phyloP scores from a whole-genome alignment of 2,888 invertebrate genomes.

The Thumatha senex region DNA sequence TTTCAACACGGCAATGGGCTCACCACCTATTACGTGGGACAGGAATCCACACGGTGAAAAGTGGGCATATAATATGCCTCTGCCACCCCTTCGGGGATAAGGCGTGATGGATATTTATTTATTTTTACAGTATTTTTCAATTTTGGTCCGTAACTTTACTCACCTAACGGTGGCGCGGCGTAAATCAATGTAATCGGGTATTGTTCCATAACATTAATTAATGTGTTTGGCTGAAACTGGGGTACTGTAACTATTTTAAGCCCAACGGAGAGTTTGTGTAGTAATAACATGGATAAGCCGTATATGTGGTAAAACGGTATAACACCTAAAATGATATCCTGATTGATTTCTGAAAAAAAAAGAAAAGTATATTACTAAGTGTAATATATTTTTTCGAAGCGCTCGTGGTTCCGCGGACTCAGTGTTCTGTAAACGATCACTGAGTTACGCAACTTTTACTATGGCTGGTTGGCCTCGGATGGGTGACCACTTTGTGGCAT shows the following conservation, averaged over 20 bases:
- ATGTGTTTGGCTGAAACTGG: slow-evolving; percentile 87
- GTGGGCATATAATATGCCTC: too few relatives aligned
- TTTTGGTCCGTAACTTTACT: slow-evolving; percentile 33
- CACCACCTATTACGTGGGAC: too few relatives aligned
- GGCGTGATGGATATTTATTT: neutral
- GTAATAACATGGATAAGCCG: slow-evolving; percentile 84
- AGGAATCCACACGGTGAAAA: too few relatives aligned
- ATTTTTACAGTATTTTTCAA: neutral
- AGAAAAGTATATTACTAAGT: neutral
- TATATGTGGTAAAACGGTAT: slow-evolving; percentile 92
- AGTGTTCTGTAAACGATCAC: too few relatives aligned
- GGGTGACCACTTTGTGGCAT: too few relatives aligned
- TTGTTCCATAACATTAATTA: slow-evolving; percentile 84
- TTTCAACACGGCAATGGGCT: too few relatives aligned
- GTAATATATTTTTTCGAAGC: too few relatives aligned
- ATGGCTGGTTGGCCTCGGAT: too few relatives aligned
- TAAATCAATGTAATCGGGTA: slow-evolving; percentile 84
- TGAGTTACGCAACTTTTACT: too few relatives aligned
- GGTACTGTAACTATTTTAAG: slow-evolving; percentile 86
- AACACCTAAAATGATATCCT: slow-evolving; percentile 84
- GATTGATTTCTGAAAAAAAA: slow-evolving; percentile 60
- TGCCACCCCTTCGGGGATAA: too few relatives aligned
- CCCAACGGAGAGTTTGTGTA: slow-evolving; percentile 84
- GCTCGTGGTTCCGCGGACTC: too few relatives aligned
- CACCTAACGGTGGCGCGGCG: slow-evolving; percentile 90